Evolutionary conservation across 2,113 vertebrate species (phyloP).

Genomic region (Xiphophorus maculatus): DNA sequence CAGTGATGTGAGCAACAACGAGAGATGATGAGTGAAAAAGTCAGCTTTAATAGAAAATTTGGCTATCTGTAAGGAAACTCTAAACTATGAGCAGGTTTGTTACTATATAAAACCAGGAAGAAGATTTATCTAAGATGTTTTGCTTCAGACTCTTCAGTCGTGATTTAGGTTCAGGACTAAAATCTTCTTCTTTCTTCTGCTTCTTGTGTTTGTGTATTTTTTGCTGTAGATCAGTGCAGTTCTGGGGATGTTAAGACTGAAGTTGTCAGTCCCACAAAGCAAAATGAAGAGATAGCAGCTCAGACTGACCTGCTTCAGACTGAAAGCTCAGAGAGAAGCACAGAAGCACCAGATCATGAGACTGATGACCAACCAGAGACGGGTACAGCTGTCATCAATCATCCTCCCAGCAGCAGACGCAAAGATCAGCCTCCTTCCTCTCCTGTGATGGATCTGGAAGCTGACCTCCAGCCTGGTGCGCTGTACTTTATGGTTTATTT

Average conservation of each 20-base stretch:
- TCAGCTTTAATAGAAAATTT: too few species aligned
- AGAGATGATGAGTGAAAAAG: too few species aligned
- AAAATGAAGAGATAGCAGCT: conserved; percentile 76
- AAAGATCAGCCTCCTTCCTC: conserved; percentile 68
- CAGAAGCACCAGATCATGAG: conserved; percentile 77
- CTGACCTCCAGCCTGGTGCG: conserved; percentile 89
- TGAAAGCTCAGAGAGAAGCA: conserved; percentile 8
- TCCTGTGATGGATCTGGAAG: conserved; percentile 87
- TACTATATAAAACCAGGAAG: too few species aligned
- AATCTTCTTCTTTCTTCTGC: too few species aligned
- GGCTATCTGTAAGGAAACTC: too few species aligned
- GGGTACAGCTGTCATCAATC: conserved; percentile 50
- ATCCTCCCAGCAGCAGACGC: conserved; percentile 58
- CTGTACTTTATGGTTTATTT: not conserved
- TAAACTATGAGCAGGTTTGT: too few species aligned
- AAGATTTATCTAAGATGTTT: too few species aligned
- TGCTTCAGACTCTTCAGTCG: too few species aligned
- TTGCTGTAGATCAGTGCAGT: conserved; percentile 83
- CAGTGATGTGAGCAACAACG: too few species aligned
- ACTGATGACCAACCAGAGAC: conserved; percentile 71
- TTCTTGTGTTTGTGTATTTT: not conserved
- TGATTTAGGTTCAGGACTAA: too few species aligned
- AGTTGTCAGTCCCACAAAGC: conserved; percentile 81
- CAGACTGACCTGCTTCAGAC: conserved; percentile 1
- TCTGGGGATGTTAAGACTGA: conserved; percentile 85